Evolutionary conservation across 2,888 invertebrate species (phyloP), one percentile per base, ranked within the genome.

Genomic region (Eupelmus urozonus): DNA sequence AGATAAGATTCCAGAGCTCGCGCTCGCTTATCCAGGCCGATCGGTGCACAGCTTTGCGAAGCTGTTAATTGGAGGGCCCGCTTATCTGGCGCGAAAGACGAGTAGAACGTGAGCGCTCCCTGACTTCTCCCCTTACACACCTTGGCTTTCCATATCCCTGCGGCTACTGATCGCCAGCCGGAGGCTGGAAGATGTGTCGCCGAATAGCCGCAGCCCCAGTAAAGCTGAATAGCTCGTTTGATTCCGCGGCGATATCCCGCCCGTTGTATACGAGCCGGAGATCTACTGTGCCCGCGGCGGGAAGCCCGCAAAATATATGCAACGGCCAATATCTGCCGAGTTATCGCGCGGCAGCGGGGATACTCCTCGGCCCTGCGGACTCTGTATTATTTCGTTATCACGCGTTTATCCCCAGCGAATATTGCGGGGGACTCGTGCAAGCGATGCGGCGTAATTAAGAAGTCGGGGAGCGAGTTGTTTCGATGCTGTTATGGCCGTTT

Each of bases 181-280:
- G 84, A 84, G 88, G 86, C 86, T 84, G 86, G 87, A 86, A 86
- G 86, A 88, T 18, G 49, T 85, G 87, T 87, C 87, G 85, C 82
- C 84, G 85, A 20, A 42, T n/a, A n/a, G n/a, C n/a, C n/a, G 88
- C 88, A 87, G 84, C 84, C 76, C 84, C 85, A 87, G 85, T 89
- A 89, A 89, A 88, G 86, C 86, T 82, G 84, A 89, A 89, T 89
- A 88, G 88, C 87, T 88, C 89, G 88, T 89, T 89, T 89, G 89
- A 89, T 89, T 89, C 85, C 85, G 85, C 86, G 85, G 85, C 87
- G 88, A 88, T 89, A 88, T 88, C 88, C 85, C 87, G 85, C 87
- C 87, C 87, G 85, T 79, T 80, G 80, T 67, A 45, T 7, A 16
- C 7, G 45, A 2, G 45, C 80, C 83, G 79, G 80, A 81, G 73